A percentile compares a stretch with the other conserved stretches of the same genome.
These are phyloP conservation scores for Cylloceria caligata DNA, from an alignment of 2,888 invertebrate genomes.

Conservation along the genomic window DNA sequence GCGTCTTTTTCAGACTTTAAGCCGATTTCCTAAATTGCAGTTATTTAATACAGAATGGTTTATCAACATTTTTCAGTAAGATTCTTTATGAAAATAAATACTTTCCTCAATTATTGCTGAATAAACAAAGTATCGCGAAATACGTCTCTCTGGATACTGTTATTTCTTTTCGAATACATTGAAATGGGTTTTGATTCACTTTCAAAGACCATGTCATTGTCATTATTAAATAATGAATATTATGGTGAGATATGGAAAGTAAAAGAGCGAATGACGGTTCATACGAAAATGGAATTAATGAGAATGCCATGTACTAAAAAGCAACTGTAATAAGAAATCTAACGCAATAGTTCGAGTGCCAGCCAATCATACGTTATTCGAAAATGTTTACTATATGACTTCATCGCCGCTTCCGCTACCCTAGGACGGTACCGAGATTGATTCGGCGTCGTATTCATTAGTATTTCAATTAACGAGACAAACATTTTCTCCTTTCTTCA, in stretches of 20 bases:
- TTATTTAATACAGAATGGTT: constrained; percentile 9
- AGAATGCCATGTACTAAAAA: background rate
- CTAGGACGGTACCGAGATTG: background rate
- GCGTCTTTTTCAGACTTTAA: background rate
- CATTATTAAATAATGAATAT: no score
- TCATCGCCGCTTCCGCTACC: background rate
- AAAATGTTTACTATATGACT: background rate
- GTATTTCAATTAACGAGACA: constrained; percentile 49
- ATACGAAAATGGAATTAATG: background rate
- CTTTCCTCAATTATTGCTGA: no score
- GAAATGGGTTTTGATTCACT: no score
- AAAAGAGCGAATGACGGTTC: background rate
- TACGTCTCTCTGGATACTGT: background rate
- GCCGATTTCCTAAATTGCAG: background rate
- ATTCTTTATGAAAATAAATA: no score
- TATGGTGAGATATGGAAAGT: no score
- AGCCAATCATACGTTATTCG: constrained; percentile 12
- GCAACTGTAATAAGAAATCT: background rate
- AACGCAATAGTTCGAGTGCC: background rate
- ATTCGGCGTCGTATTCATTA: constrained; percentile 25
- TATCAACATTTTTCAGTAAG: no score
- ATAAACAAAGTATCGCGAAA: no score
- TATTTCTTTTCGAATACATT: background rate
- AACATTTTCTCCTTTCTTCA: constrained; percentile 23
- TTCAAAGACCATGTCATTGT: no score